Percentiles rank a stretch among this genome's conserved stretches.
These are phyloP conservation scores for Tholera decimalis DNA, from an alignment of 2,888 invertebrate species.

Conservation along the genomic window DNA sequence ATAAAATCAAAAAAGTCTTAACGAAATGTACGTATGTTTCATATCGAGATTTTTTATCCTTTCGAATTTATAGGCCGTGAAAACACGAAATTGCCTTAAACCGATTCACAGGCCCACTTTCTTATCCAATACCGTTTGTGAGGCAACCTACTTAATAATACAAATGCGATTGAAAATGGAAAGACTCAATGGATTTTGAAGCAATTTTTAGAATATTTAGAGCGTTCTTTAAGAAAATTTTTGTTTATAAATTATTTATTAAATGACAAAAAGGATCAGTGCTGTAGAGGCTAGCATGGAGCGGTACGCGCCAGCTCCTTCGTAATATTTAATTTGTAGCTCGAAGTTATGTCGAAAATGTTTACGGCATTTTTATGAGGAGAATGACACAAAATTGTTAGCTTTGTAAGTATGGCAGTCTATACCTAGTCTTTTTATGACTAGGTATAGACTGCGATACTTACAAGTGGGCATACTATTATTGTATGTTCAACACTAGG, in stretches of 20 bases:
- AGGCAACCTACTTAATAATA: slow-evolving; percentile 55
- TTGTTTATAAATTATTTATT: slow-evolving; percentile 52
- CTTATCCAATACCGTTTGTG: slow-evolving; percentile 34
- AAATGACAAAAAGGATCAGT: slow-evolving; percentile 57
- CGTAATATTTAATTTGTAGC: slow-evolving; percentile 65
- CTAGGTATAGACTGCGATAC: slow-evolving; percentile 19
- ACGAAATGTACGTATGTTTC: background rate
- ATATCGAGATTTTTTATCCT: slow-evolving; percentile 5
- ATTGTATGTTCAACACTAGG: background rate
- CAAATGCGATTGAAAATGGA: slow-evolving; percentile 49
- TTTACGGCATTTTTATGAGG: slow-evolving; percentile 63
- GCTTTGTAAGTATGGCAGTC: no score
- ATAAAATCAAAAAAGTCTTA: background rate
- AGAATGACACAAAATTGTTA: slow-evolving; percentile 48
- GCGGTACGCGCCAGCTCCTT: slow-evolving; percentile 27
- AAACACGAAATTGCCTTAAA: slow-evolving; percentile 48
- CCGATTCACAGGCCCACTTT: slow-evolving; percentile 27
- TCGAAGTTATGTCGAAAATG: slow-evolving; percentile 54
- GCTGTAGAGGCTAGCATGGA: slow-evolving; percentile 36
- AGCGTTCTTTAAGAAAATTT: slow-evolving; percentile 39
- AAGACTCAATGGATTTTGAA: slow-evolving; percentile 45
- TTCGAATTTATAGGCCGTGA: slow-evolving; percentile 16
- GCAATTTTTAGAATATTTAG: slow-evolving; percentile 50
- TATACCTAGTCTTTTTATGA: no score
- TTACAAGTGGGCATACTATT: background rate